Conservation (phyloP, 2,888 invertebrate species). For the Rhagonycha lutea region DNA sequence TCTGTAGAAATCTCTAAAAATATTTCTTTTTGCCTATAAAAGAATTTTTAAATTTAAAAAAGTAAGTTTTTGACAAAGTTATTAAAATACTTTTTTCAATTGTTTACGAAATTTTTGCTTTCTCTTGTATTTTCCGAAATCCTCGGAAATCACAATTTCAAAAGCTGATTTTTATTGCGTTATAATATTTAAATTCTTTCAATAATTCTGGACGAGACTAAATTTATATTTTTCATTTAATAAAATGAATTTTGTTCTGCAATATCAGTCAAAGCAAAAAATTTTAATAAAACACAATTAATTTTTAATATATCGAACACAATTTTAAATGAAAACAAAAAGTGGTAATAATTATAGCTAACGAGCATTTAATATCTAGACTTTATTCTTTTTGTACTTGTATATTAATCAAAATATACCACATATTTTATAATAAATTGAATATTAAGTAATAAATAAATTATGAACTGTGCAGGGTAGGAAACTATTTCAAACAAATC, state of each 20-base stretch:
- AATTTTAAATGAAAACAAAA: background rate
- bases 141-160: too few relatives aligned
- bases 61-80: too few relatives aligned
- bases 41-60: too few relatives aligned
- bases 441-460: background rate
- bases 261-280: background rate
- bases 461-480: background rate
- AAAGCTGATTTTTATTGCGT: too few relatives aligned
- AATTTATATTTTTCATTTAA: background rate
- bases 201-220: too few relatives aligned
- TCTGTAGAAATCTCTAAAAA: too few relatives aligned
- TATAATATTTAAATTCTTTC: too few relatives aligned
- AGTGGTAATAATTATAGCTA: background rate
- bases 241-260: background rate
- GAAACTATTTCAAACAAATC: background rate
- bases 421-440: too few relatives aligned
- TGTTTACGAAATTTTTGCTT: too few relatives aligned
- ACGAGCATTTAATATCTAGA: background rate
- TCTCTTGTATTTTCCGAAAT: too few relatives aligned
- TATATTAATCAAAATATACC: background rate
- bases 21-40: too few relatives aligned
- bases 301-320: background rate
- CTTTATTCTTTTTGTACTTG: background rate
- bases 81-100: too few relatives aligned
- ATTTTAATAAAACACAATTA: background rate